Evolutionary conservation across 1,140 invertebrate species (phyloP), one percentile per base, ranked within the genome.

Genomic region (Dinoponera quadriceps): DNA sequence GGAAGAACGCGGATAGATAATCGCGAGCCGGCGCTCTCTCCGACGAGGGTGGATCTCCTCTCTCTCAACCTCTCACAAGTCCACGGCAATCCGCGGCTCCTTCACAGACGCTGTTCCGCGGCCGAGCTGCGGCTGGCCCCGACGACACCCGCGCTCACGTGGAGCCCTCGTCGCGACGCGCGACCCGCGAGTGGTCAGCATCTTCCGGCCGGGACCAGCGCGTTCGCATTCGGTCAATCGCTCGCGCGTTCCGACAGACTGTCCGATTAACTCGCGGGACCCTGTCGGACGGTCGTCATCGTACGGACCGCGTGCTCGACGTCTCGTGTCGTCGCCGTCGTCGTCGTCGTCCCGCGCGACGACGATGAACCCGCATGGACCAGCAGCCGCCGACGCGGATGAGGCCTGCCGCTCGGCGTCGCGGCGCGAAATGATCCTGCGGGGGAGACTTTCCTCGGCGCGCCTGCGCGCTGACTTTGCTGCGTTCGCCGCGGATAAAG

Each of bases 381-480:
- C 62, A 84, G 65, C 62, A 84, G 65, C 62, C 84, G 74, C 80
- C 73, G 87, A 54, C 55, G 74, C 86, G 86, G 84, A 80, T 83
- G 74, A 73, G 81, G 60, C 75, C 75, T 82, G 75, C 81, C 84
- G 81, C 86, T 86, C 55, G 86, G 88, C 81, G 88, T 89, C 88
- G 88, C 88, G 88, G 86, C 88, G 87, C 88, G 86, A 88, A 88
- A 88, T 89, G 88, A 89, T 78, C 73, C 80, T 85, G 84, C 71
- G 81, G 80, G 48, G 57, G 49, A 74, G n/a, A 27, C 48, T 57
- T 49, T 4, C 13, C 13, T 1, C 65, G 25, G 51, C 80, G 75
- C 83, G 88, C 88, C 55, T 89, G 88, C 88, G 88, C 88, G n/a
- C 48, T 84, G 65, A 62, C 44, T 80, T 72, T 81, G 77, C 38